phyloP scores from a whole-genome alignment of 2,888 invertebrate species.

The Rhopalosiphum nymphaeae region DNA sequence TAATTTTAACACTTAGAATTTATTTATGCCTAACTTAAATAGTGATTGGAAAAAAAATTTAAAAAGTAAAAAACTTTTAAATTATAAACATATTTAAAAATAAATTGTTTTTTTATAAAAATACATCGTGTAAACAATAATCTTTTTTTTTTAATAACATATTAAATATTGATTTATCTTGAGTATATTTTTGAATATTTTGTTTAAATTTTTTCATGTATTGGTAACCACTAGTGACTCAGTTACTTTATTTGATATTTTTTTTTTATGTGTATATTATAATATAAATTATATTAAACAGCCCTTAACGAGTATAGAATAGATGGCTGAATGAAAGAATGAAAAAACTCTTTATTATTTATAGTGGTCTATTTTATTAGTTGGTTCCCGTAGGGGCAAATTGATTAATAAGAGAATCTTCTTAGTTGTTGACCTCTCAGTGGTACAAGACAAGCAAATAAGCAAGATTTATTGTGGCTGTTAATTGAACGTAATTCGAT shows the following conservation, averaged over 20 bases:
- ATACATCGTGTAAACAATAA: background rate
- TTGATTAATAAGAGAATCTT: constrained; percentile 53
- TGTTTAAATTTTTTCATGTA: background rate
- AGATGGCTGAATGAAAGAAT: constrained; percentile 15
- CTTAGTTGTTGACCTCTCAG: constrained; percentile 49
- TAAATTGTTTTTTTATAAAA: too few relatives aligned
- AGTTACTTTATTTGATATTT: background rate
- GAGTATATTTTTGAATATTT: background rate
- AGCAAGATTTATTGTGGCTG: constrained; percentile 48
- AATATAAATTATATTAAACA: constrained; percentile 30
- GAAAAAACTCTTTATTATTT: constrained; percentile 34
- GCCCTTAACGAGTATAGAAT: constrained; percentile 61
- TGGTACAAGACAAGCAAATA: constrained; percentile 10
- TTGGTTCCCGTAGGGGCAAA: constrained; percentile 51
- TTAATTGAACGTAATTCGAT: constrained; percentile 61
- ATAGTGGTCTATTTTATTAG: constrained; percentile 46
- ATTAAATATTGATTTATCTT: background rate
- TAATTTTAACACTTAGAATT: background rate
- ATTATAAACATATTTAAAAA: too few relatives aligned
- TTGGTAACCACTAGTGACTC: background rate
- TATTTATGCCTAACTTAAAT: background rate
- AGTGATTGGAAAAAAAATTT: background rate
- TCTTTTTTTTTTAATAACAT: background rate
- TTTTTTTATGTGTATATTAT: background rate
- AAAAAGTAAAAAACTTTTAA: background rate